Evolutionary conservation across 2,888 invertebrate species (phyloP).

Genomic region (Nemapogon koenigi): DNA sequence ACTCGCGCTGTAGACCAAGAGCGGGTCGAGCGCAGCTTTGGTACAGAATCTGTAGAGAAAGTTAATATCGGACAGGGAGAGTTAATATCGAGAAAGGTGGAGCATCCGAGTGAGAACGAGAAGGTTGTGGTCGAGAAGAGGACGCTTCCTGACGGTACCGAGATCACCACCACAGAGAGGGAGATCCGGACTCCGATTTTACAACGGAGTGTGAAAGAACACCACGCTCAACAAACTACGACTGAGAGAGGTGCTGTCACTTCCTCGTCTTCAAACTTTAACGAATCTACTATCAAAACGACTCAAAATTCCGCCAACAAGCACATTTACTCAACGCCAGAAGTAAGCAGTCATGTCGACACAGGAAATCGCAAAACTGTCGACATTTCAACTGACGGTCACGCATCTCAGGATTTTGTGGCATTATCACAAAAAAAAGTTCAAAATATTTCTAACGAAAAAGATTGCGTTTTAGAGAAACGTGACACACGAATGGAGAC

Average conservation of each 20-base stretch:
- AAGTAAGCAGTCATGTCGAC: too few species aligned
- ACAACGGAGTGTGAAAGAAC: constrained; percentile 36
- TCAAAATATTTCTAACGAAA: too few species aligned
- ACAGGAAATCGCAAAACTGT: too few species aligned
- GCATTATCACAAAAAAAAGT: too few species aligned
- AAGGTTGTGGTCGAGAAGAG: constrained; percentile 72
- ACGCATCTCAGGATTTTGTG: too few species aligned
- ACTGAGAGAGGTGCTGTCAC: constrained; percentile 1
- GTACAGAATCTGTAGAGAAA: too few species aligned
- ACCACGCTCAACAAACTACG: constrained; percentile 26
- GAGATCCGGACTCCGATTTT: constrained; percentile 59
- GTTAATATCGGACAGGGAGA: too few species aligned
- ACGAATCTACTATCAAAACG: constrained; percentile 27
- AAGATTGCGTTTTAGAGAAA: too few species aligned
- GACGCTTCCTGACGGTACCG: constrained; percentile 70
- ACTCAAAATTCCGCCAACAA: constrained; percentile 23
- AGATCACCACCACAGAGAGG: constrained; percentile 71
- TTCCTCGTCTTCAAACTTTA: not conserved
- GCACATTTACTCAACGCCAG: constrained; percentile 32
- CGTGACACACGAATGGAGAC: too few species aligned
- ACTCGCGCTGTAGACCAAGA: too few species aligned
- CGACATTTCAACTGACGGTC: too few species aligned
- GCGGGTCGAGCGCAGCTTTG: too few species aligned
- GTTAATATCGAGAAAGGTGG: constrained; percentile 62
- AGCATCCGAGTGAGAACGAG: constrained; percentile 71